Conservation (phyloP, 2,888 invertebrate species). For the Ormia ochracea region DNA sequence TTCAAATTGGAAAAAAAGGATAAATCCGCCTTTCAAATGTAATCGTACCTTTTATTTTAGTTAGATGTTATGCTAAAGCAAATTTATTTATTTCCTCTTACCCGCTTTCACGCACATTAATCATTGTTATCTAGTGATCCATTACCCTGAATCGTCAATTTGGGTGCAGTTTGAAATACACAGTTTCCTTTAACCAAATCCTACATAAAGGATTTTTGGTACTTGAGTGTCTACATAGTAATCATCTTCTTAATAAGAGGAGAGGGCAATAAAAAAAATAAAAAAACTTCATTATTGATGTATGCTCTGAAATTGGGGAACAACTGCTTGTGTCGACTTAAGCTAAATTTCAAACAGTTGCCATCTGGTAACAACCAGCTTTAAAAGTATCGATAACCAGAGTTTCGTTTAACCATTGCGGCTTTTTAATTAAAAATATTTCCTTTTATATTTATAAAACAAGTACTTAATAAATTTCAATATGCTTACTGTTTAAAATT, state of each 20-base stretch:
- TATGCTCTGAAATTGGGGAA: too few relatives aligned
- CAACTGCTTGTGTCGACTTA: too few relatives aligned
- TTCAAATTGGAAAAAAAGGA: not conserved
- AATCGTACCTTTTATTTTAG: conserved; percentile 27
- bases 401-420: too few relatives aligned
- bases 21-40: not conserved
- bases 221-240: not conserved
- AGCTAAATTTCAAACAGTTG: too few relatives aligned
- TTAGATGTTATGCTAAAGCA: not conserved
- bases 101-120: not conserved
- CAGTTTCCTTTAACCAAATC: conserved; percentile 24
- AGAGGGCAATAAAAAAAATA: too few relatives aligned
- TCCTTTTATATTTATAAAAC: too few relatives aligned
- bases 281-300: too few relatives aligned
- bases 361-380: too few relatives aligned
- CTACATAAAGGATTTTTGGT: conserved; percentile 6
- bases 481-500: too few relatives aligned
- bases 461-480: too few relatives aligned
- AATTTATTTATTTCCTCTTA: not conserved
- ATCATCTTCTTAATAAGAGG: not conserved
- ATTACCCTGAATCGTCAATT: conserved; percentile 27
- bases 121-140: conserved; percentile 9
- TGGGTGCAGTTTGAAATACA: conserved; percentile 29
- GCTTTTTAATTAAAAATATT: too few relatives aligned
- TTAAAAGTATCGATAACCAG: too few relatives aligned